Evolutionary conservation across 2,888 invertebrate genomes (phyloP).

Genomic region (Tromatobia lineatoria): DNA sequence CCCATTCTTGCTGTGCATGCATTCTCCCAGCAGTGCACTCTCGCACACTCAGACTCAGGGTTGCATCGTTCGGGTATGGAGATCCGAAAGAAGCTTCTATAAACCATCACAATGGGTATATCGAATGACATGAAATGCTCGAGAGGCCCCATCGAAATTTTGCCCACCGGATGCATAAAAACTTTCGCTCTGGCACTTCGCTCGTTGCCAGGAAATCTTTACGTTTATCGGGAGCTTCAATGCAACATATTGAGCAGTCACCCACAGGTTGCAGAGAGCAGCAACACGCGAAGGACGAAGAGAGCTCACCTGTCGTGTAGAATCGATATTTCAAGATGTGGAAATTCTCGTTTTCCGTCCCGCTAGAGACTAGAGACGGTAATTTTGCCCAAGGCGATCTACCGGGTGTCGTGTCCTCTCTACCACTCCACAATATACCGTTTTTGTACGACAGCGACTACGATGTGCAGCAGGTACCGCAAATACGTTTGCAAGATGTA

Average conservation of each 20-base stretch:
- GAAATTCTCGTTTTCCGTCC: conserved; percentile 21
- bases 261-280: conserved; percentile 22
- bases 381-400: conserved; percentile 11
- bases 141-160: conserved; percentile 6
- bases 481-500: conserved; percentile 9
- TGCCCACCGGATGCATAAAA: neutral
- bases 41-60: neutral
- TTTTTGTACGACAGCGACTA: neutral
- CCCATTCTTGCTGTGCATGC: neutral
- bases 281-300: neutral
- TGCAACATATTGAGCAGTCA: conserved; percentile 27
- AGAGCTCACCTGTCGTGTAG: conserved; percentile 4
- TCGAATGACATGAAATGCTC: neutral
- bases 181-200: neutral
- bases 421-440: neutral
- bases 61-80: conserved; percentile 31
- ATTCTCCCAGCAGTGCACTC: conserved; percentile 4
- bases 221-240: conserved; percentile 23
- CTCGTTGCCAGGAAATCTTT: conserved; percentile 30
- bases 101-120: conserved; percentile 8
- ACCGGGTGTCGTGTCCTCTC: conserved; percentile 7
- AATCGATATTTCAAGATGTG: conserved; percentile 28
- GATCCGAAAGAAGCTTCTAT: conserved; percentile 1
- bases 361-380: conserved; percentile 6
- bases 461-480: conserved; percentile 8